Evolutionary conservation across 1,140 invertebrate genomes (phyloP).

Genomic region (Atta texana): DNA sequence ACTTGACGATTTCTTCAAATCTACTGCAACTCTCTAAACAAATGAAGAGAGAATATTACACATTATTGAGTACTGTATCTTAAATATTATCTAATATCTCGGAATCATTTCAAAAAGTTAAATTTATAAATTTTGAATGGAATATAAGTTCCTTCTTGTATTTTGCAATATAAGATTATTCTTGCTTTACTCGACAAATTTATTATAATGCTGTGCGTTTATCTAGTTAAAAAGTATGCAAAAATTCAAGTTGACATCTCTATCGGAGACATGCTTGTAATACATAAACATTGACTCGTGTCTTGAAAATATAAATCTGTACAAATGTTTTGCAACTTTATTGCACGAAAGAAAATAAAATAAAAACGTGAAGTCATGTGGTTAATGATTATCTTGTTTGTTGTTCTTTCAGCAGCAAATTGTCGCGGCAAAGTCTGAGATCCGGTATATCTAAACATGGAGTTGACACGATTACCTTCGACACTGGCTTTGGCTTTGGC

Average conservation of each 20-base stretch:
- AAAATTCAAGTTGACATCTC: not conserved
- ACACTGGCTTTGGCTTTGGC: slow-evolving; percentile 72
- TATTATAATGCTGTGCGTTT: not conserved
- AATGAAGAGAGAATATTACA: not conserved
- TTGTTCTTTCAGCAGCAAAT: slow-evolving; percentile 63
- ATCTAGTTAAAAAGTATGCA: not conserved
- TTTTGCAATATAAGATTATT: not conserved
- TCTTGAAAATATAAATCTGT: slow-evolving; percentile 18
- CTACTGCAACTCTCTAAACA: not conserved
- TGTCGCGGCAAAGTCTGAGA: slow-evolving; percentile 19
- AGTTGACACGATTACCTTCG: slow-evolving; percentile 56
- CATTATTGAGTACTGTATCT: not conserved
- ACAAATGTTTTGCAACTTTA: not conserved
- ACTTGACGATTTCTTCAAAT: slow-evolving; percentile 6
- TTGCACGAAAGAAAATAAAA: not conserved
- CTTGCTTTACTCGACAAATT: too few relatives aligned
- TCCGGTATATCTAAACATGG: slow-evolving; percentile 58
- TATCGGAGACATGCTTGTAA: not conserved
- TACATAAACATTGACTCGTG: not conserved
- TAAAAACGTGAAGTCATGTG: not conserved
- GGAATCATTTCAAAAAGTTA: not conserved
- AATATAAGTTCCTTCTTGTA: not conserved
- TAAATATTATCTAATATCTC: not conserved
- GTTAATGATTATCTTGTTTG: slow-evolving; percentile 13
- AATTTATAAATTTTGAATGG: not conserved